These are phyloP conservation scores for Hormaphis cornu DNA, from an alignment of 1,140 invertebrate species.

Conservation along the genomic window DNA sequence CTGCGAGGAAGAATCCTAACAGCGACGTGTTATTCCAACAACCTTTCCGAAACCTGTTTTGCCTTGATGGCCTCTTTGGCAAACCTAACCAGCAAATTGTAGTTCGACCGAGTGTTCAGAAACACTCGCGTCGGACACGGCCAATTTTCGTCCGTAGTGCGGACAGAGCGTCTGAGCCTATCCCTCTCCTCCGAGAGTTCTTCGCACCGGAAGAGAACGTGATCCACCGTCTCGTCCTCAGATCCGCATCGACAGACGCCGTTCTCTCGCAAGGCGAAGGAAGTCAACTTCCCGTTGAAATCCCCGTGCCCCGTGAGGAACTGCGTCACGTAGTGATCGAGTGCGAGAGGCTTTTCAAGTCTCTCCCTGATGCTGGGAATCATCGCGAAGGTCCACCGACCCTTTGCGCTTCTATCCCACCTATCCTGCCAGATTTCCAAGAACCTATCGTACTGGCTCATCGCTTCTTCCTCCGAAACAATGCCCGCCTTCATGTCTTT, in stretches of 20 bases:
- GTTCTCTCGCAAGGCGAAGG: too few relatives aligned
- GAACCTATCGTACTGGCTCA: background rate
- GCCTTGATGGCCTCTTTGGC: too few relatives aligned
- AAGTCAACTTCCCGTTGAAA: background rate
- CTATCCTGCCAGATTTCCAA: background rate
- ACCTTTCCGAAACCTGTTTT: background rate
- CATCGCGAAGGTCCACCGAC: background rate
- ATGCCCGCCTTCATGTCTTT: too few relatives aligned
- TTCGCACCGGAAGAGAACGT: too few relatives aligned
- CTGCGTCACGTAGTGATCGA: background rate
- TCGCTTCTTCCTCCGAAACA: too few relatives aligned
- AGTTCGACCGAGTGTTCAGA: background rate
- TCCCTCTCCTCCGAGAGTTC: too few relatives aligned
- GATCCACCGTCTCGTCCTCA: too few relatives aligned
- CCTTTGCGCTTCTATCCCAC: background rate
- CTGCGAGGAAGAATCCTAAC: too few relatives aligned
- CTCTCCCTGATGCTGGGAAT: constrained; percentile 51
- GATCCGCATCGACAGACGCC: too few relatives aligned
- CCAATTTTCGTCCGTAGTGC: background rate
- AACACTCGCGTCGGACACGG: background rate
- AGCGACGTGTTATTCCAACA: too few relatives aligned
- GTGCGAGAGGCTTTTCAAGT: background rate
- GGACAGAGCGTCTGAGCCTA: background rate
- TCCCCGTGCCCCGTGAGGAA: background rate
- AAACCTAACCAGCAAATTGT: background rate